These are phyloP conservation scores for Pseudocheirus occidentalis DNA, from an alignment of 2,797 vertebrate species.

Conservation along the genomic window DNA sequence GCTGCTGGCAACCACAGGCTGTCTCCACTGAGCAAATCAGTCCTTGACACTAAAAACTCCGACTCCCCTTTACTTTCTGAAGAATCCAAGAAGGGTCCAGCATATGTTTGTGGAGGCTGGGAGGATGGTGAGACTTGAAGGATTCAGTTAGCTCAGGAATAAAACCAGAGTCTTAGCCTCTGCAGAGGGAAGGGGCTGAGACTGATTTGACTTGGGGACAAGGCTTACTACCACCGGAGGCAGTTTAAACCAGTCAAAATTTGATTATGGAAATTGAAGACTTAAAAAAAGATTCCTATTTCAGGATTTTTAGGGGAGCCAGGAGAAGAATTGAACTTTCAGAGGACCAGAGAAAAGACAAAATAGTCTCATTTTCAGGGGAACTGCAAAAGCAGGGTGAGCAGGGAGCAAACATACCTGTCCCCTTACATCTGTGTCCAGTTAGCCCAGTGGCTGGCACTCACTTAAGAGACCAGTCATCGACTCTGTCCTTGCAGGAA, in stretches of 20 bases:
- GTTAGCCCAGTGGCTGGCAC: neutral
- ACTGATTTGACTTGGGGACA: neutral
- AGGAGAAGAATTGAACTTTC: neutral
- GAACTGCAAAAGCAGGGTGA: neutral
- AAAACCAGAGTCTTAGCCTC: neutral
- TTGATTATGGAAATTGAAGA: neutral
- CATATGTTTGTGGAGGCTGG: neutral
- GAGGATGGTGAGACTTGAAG: neutral
- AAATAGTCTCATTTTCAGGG: neutral
- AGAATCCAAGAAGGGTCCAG: neutral
- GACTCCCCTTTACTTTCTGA: neutral
- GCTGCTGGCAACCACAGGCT: neutral
- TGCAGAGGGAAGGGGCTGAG: neutral
- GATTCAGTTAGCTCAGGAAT: neutral
- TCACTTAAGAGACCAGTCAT: neutral
- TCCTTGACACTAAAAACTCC: neutral
- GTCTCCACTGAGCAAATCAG: neutral
- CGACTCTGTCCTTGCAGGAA: neutral
- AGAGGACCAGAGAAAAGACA: neutral
- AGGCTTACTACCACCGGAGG: neutral
- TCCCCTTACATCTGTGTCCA: no score
- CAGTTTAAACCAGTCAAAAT: neutral
- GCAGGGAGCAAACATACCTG: neutral
- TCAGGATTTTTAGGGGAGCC: neutral
- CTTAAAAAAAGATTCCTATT: neutral